These are phyloP conservation scores for Myxocyprinus asiaticus DNA, from an alignment of 2,113 vertebrate species.

Conservation along the genomic window DNA sequence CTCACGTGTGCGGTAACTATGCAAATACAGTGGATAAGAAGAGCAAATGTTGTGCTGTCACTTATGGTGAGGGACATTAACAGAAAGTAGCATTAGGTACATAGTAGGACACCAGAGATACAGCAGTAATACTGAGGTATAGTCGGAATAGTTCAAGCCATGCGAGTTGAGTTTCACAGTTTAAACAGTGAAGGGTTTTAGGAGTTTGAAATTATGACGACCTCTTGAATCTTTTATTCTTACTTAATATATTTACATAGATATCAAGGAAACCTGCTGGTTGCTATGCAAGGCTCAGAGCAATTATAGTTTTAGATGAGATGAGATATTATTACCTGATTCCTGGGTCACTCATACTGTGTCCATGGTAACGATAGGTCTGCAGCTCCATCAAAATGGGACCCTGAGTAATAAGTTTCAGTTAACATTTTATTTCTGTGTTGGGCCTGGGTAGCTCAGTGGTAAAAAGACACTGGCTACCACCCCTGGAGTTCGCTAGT, in stretches of 20 bases:
- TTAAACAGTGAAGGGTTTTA: no score
- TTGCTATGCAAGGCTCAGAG: no score
- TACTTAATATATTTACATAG: no score
- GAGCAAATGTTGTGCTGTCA: background rate
- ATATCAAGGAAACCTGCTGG: no score
- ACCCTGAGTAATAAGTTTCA: conserved; percentile 72
- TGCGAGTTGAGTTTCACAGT: no score
- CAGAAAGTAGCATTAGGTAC: background rate
- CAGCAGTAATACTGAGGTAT: background rate
- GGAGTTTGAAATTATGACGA: no score
- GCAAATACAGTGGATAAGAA: conserved; percentile 47
- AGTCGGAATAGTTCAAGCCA: background rate
- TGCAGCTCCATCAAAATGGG: conserved; percentile 95
- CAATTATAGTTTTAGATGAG: background rate
- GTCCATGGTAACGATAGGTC: conserved; percentile 97
- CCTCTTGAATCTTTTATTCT: no score
- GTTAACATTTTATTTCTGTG: background rate
- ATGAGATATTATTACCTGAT: conserved; percentile 79
- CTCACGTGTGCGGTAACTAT: conserved; percentile 95
- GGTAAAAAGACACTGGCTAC: no score
- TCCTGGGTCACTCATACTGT: conserved; percentile 98
- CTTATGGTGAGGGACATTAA: background rate
- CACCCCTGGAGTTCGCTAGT: no score
- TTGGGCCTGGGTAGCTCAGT: no score
- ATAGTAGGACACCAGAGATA: background rate